Percentiles rank a stretch among this genome's conserved stretches.
Evolutionary conservation across 2,888 invertebrate species (phyloP).

Genomic region (Lepidocyrtinus sp.): DNA sequence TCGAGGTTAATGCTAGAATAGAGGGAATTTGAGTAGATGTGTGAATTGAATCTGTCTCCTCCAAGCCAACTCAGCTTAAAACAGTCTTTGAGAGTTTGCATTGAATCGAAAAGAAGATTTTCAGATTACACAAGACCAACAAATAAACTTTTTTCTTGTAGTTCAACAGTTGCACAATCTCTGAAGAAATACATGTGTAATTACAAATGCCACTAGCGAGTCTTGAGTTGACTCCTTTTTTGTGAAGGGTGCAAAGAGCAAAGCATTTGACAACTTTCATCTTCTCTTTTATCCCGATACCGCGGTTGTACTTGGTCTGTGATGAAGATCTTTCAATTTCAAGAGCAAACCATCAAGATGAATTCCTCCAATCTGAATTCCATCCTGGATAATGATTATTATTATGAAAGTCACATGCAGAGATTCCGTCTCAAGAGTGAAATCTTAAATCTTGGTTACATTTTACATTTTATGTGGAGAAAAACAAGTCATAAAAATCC

Average conservation of each 20-base stretch:
- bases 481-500: conserved; percentile 11
- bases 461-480: background rate
- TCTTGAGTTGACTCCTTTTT: background rate
- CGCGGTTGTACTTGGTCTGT: background rate
- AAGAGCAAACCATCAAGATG: background rate
- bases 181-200: too few species aligned
- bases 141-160: conserved; percentile 9
- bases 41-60: conserved; percentile 19
- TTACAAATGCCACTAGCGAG: background rate
- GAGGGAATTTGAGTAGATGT: conserved; percentile 6
- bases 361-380: background rate
- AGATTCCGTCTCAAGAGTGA: background rate
- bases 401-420: background rate
- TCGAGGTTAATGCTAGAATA: conserved; percentile 3
- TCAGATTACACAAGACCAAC: background rate
- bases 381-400: background rate
- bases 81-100: background rate
- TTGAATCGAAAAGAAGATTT: background rate
- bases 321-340: background rate
- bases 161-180: conserved; percentile 11
- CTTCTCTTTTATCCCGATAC: background rate
- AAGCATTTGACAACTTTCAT: conserved; percentile 17
- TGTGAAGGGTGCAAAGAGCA: conserved; percentile 22
- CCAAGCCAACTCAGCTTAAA: background rate
- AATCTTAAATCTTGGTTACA: background rate